These are phyloP conservation scores for Atopsyche davidsoni DNA, from an alignment of 1,140 invertebrate species.

Conservation along the genomic window DNA sequence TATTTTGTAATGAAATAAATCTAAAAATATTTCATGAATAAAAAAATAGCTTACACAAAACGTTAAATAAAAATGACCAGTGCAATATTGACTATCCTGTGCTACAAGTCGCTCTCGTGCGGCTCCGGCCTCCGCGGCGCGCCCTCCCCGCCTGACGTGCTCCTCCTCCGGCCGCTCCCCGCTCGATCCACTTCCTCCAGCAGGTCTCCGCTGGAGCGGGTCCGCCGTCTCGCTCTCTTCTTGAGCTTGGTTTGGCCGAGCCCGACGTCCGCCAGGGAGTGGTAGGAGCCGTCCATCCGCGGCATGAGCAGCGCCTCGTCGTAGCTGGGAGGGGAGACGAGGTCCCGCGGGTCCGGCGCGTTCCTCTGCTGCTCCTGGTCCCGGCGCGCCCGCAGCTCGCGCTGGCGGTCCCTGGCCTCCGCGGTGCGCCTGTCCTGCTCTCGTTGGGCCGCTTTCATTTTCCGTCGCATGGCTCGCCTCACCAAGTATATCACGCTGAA, in stretches of 20 bases:
- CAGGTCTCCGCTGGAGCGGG: conserved; percentile 47
- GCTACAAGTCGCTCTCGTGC: conserved; percentile 19
- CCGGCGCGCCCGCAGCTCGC: conserved; percentile 48
- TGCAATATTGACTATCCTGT: neutral
- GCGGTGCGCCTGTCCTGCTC: conserved; percentile 55
- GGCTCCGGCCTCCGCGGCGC: conserved; percentile 8
- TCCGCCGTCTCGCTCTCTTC: conserved; percentile 44
- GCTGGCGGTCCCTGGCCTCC: conserved; percentile 45
- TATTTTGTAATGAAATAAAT: neutral
- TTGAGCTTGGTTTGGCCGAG: conserved; percentile 41
- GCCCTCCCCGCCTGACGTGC: neutral
- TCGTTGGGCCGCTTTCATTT: conserved; percentile 49
- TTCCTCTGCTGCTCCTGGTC: conserved; percentile 53
- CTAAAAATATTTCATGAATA: neutral
- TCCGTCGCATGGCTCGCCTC: conserved; percentile 50
- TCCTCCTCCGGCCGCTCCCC: conserved; percentile 23
- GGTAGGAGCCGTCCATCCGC: conserved; percentile 51
- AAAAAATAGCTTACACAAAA: neutral
- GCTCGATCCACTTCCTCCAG: conserved; percentile 41
- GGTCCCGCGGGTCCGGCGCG: conserved; percentile 56
- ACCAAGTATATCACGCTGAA: conserved; percentile 48
- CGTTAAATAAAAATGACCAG: neutral
- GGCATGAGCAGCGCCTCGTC: conserved; percentile 67
- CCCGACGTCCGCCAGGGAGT: conserved; percentile 48
- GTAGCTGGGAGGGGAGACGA: conserved; percentile 62